Conservation (phyloP, 2,888 invertebrate genomes). For the Pachycephus smyrnensis region DNA sequence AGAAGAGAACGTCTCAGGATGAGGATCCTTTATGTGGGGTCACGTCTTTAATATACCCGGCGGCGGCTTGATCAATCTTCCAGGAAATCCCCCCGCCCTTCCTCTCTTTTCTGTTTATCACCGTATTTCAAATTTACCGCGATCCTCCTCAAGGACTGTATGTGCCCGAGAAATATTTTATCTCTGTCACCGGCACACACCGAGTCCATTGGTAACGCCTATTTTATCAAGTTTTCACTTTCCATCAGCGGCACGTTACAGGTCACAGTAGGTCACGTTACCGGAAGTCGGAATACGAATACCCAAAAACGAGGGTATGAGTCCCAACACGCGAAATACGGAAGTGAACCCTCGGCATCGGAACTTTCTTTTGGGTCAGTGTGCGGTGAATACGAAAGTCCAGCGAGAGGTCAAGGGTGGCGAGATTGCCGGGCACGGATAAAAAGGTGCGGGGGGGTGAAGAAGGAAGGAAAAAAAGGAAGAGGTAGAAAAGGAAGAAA, state of each 20-base stretch:
- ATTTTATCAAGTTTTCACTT: neutral
- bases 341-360: neutral
- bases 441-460: neutral
- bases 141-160: neutral
- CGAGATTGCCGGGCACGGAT: neutral
- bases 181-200: neutral
- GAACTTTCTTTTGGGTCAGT: neutral
- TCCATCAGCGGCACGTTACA: neutral
- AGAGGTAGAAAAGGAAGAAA: neutral
- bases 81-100: neutral
- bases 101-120: neutral
- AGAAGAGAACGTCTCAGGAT: slow-evolving; percentile 34
- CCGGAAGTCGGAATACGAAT: neutral
- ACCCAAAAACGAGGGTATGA: neutral
- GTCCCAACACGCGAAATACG: neutral
- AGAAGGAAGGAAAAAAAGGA: neutral
- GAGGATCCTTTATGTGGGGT: slow-evolving; percentile 59
- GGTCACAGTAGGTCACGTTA: neutral
- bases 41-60: slow-evolving; percentile 62
- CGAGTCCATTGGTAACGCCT: neutral
- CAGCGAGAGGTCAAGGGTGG: neutral
- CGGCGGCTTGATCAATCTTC: slow-evolving; percentile 57
- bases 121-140: slow-evolving; percentile 7
- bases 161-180: slow-evolving; percentile 3
- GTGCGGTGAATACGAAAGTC: neutral